These are phyloP conservation scores for Leucopsar rothschildi DNA, from an alignment of 2,113 vertebrate species.

Conservation along the genomic window DNA sequence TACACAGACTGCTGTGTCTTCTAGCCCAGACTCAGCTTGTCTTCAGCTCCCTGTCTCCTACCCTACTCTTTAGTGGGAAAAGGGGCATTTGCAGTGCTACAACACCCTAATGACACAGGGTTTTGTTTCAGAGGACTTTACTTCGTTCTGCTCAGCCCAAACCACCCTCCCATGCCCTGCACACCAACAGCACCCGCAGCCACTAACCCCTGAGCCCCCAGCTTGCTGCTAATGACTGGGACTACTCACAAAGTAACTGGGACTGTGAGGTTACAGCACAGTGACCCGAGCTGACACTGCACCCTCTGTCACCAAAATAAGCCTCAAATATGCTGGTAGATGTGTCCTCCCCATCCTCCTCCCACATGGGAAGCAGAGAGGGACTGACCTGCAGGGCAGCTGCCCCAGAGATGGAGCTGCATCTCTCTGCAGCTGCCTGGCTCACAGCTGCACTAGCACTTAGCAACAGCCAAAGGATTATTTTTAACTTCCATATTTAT, in stretches of 20 bases:
- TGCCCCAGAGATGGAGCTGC: rapidly evolving
- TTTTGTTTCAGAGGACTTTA: neutral
- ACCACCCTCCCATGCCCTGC: neutral
- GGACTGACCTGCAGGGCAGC: rapidly evolving
- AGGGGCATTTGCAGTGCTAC: rapidly evolving
- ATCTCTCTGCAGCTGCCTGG: neutral
- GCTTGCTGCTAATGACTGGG: neutral
- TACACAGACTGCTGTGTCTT: neutral
- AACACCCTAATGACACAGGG: neutral
- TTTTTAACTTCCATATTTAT: neutral
- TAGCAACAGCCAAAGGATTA: neutral
- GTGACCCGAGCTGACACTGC: neutral
- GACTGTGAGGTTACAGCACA: neutral
- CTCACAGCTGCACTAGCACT: neutral
- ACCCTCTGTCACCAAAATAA: neutral
- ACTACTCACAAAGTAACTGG: neutral
- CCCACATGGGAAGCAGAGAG: neutral
- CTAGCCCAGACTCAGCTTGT: neutral
- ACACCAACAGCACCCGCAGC: rapidly evolving
- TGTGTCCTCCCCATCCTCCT: neutral
- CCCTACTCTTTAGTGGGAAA: neutral
- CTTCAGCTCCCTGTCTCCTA: neutral
- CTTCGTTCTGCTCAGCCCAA: neutral
- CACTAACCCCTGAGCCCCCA: rapidly evolving
- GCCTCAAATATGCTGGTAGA: neutral